Evolutionary conservation across 2,113 vertebrate species (phyloP), one percentile per base, ranked within the genome.

Genomic region (Monopterus albus): DNA sequence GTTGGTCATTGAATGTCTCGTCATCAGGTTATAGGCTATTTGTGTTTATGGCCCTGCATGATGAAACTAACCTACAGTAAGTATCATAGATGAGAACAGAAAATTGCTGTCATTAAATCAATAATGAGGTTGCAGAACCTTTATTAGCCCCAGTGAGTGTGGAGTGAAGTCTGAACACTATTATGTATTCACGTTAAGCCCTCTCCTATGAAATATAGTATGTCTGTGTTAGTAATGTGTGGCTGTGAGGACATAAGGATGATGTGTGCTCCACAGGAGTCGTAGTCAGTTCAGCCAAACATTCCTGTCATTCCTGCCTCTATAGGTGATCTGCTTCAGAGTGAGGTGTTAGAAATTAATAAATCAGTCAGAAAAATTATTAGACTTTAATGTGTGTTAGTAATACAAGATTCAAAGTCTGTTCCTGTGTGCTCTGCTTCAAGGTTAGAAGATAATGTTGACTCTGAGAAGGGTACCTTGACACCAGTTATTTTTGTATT

Each of bases 221-320:
- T 38, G 28, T 60, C 36, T 70, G 45, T 69, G 45, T 61, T 55
- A 9, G 57, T 77, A 58, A 70, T 58, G 67, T 76, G 77, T 43
- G 71, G 45, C 23, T 31, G 72, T 50, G 43, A 60, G 31, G 45
- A 75, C 28, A 66, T 52, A 52, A 46, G 52, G 52, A 64, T 43
- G 39, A 58, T 68, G 52, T 59, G 58, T 33, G 45, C 52, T 52
- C 29, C 20, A 43, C 28, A 13, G 46, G 56, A 39, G 28, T 40
- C 49, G 64, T 42, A 28, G 25, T 51, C 63, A 57, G 35, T 49
- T 77, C 26, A 64, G 42, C 49, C 42, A 29, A 49, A 59, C 78
- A 91, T 90, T 91, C 81, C 81, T 47, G 6, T 42, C 68, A 87
- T 88, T 87, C 77, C 79, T 75, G 55, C 73, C 56, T 67, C 75